phyloP scores from a whole-genome alignment of 2,888 invertebrate genomes.

The Cinara cedri region DNA sequence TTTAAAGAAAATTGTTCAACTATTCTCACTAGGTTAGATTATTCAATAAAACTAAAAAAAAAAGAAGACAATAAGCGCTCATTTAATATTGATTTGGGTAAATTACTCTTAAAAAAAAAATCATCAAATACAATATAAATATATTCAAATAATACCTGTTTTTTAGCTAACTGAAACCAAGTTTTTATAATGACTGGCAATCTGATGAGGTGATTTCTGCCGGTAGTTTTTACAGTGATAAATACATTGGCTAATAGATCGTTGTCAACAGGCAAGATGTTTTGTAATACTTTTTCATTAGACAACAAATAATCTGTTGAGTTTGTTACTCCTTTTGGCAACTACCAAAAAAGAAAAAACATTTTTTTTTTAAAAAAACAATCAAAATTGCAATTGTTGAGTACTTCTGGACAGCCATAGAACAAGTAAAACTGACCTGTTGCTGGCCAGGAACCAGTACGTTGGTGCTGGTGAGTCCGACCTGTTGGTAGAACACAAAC shows the following conservation, averaged over 20 bases:
- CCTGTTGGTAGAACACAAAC: constrained; percentile 50
- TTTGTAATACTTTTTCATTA: not conserved
- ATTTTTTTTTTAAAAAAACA: too few relatives aligned
- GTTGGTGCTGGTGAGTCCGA: constrained; percentile 14
- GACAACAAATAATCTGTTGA: not conserved
- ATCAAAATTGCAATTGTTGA: not conserved
- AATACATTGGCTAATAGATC: constrained; percentile 79
- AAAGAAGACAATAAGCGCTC: too few relatives aligned
- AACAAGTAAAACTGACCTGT: not conserved
- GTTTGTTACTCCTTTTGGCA: not conserved
- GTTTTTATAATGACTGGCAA: constrained; percentile 88
- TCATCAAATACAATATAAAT: not conserved
- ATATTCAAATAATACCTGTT: constrained; percentile 72
- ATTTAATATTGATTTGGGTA: too few relatives aligned
- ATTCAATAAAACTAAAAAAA: too few relatives aligned
- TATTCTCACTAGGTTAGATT: too few relatives aligned
- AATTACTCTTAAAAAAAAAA: too few relatives aligned
- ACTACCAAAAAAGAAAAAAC: not conserved
- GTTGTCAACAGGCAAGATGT: not conserved
- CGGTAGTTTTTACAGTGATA: constrained; percentile 94
- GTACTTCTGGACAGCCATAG: too few relatives aligned
- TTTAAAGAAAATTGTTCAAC: too few relatives aligned
- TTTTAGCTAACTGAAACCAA: constrained; percentile 91
- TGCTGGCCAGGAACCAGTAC: not conserved
- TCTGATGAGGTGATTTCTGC: constrained; percentile 82